Evolutionary conservation across 2,797 vertebrate genomes (phyloP).

Genomic region (Merluccius polli): DNA sequence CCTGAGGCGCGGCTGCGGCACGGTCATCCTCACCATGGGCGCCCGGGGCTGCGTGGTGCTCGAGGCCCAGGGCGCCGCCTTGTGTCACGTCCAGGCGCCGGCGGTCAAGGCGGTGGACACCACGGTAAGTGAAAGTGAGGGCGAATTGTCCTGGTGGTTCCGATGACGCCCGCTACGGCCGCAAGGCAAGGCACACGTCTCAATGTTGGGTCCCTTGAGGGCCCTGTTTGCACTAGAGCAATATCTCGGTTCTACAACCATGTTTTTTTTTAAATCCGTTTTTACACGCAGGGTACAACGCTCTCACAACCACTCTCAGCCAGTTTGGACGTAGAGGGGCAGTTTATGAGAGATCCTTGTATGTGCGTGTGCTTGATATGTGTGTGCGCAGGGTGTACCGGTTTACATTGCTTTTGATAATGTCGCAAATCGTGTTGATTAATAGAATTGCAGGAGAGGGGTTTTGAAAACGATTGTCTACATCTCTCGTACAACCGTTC

Average conservation of each 20-base stretch:
- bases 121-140: conserved; percentile 79
- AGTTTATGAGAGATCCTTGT: too few relatives aligned
- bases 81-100: conserved; percentile 77
- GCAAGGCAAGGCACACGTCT: background rate
- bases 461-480: too few relatives aligned
- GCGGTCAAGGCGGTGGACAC: conserved; percentile 84
- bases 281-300: background rate
- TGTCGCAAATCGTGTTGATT: too few relatives aligned
- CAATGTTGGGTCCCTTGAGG: too few relatives aligned
- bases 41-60: conserved; percentile 86
- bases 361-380: too few relatives aligned
- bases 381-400: too few relatives aligned
- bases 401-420: too few relatives aligned
- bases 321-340: background rate
- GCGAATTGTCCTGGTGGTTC: too few relatives aligned
- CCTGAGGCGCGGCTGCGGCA: conserved; percentile 78
- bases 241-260: background rate
- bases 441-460: too few relatives aligned
- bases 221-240: background rate
- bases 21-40: conserved; percentile 86
- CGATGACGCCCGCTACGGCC: conserved; percentile 33
- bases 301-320: background rate
- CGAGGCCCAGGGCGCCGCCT: conserved; percentile 64
- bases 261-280: background rate
- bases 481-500: too few relatives aligned